phyloP scores from a whole-genome alignment of 2,113 vertebrate genomes.

The Quiscalus mexicanus region DNA sequence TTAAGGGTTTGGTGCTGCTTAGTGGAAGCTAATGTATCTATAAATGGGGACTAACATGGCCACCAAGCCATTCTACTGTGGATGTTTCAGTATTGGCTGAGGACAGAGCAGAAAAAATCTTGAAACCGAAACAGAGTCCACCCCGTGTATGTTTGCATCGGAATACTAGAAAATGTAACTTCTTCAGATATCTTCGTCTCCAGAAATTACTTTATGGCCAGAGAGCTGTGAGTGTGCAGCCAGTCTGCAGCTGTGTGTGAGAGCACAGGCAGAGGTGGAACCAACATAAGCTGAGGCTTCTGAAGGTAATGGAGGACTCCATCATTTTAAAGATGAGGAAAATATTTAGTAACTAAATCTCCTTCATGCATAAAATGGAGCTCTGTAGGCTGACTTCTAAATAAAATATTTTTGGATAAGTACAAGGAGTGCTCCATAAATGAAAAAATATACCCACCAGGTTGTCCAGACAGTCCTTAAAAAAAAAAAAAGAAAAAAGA shows the following conservation, averaged over 20 bases:
- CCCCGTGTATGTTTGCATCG: rapidly evolving
- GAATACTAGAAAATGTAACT: neutral
- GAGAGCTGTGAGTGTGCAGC: neutral
- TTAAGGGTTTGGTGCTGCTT: neutral
- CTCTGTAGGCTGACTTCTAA: neutral
- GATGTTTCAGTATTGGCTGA: neutral
- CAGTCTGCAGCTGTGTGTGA: neutral
- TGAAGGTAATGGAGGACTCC: neutral
- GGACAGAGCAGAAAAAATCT: neutral
- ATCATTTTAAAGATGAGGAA: neutral
- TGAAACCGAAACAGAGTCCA: rapidly evolving
- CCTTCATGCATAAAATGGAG: neutral
- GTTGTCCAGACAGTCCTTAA: neutral
- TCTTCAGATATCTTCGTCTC: neutral
- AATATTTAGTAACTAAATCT: neutral
- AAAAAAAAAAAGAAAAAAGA: neutral
- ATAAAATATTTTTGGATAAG: neutral
- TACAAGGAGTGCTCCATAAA: neutral
- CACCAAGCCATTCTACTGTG: neutral
- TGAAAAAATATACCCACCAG: neutral
- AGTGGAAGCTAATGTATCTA: neutral
- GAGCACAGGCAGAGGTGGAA: neutral
- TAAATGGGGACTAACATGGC: neutral
- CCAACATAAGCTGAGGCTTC: neutral
- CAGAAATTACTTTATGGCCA: neutral